Percentiles rank a stretch among this genome's conserved stretches.
Conservation (phyloP, 2,888 invertebrate genomes). For the Cephus rjabovi region DNA sequence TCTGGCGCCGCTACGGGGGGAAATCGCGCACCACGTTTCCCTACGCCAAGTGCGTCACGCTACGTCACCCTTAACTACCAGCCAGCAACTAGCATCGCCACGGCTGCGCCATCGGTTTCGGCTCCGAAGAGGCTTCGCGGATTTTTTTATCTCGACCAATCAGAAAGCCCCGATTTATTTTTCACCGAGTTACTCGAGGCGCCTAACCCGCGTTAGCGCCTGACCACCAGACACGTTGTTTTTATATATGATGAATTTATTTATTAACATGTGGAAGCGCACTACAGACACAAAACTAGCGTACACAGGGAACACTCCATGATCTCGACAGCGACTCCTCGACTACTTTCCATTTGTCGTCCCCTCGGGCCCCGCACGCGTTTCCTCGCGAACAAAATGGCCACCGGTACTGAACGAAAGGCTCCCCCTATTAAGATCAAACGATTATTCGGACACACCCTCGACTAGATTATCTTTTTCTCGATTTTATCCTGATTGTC, state of each 20-base stretch:
- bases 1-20: slow-evolving; percentile 31
- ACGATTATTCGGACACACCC: not conserved
- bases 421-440: not conserved
- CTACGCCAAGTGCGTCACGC: too few species aligned
- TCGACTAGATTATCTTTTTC: not conserved
- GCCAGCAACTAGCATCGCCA: too few species aligned
- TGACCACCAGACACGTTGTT: not conserved
- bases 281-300: not conserved
- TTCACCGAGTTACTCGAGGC: slow-evolving; percentile 2
- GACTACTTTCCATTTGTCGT: slow-evolving; percentile 27
- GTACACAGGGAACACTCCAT: not conserved
- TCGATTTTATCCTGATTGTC: not conserved
- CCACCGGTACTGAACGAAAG: slow-evolving; percentile 15
- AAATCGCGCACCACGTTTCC: not conserved
- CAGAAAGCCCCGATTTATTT: slow-evolving; percentile 22
- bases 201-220: not conserved
- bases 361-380: slow-evolving; percentile 30
- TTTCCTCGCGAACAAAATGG: slow-evolving; percentile 29
- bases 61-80: too few species aligned
- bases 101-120: slow-evolving; percentile 1
- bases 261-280: not conserved
- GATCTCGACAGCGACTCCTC: not conserved
- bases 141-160: slow-evolving; percentile 54
- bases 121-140: slow-evolving; percentile 36
- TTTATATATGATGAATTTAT: not conserved